A percentile compares a stretch with the other conserved stretches of the same genome.
phyloP scores from a whole-genome alignment of 37 sponge, comb jelly and placozoan species.

The Diacarnus erythraeanus region DNA sequence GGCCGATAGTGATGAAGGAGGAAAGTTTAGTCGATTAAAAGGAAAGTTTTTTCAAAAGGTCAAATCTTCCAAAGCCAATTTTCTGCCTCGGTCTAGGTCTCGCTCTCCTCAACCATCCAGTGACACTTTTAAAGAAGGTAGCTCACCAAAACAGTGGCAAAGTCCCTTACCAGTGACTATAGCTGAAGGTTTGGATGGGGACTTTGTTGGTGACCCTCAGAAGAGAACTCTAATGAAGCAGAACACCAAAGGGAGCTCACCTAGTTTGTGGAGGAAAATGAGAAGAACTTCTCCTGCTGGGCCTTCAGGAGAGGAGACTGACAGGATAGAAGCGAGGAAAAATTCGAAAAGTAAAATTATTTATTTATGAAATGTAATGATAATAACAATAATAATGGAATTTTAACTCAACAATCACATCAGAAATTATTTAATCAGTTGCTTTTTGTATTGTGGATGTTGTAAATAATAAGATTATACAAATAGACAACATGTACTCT shows the following conservation, averaged over 20 bases:
- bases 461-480: too few relatives aligned
- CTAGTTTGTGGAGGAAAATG: slow-evolving; percentile 14
- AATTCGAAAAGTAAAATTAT: slow-evolving; percentile 14
- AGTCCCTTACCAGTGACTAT: neutral
- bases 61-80: neutral
- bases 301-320: neutral
- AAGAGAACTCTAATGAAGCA: neutral
- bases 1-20: neutral
- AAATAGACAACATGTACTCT: too few relatives aligned
- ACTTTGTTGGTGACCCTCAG: neutral
- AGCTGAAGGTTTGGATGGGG: neutral
- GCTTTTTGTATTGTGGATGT: too few relatives aligned
- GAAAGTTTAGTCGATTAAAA: slow-evolving; percentile 7
- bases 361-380: neutral
- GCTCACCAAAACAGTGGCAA: too few relatives aligned
- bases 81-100: neutral
- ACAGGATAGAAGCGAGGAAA: slow-evolving; percentile 6
- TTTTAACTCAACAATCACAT: too few relatives aligned
- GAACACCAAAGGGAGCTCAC: neutral
- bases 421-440: too few relatives aligned
- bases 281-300: neutral
- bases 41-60: slow-evolving; percentile 7
- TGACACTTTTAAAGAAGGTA: too few relatives aligned
- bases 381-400: too few relatives aligned
- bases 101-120: neutral